Percentiles rank a stretch among this genome's conserved stretches.
Evolutionary conservation across 2,113 vertebrate species (phyloP).

Genomic region (Nothoprocta perdicaria): DNA sequence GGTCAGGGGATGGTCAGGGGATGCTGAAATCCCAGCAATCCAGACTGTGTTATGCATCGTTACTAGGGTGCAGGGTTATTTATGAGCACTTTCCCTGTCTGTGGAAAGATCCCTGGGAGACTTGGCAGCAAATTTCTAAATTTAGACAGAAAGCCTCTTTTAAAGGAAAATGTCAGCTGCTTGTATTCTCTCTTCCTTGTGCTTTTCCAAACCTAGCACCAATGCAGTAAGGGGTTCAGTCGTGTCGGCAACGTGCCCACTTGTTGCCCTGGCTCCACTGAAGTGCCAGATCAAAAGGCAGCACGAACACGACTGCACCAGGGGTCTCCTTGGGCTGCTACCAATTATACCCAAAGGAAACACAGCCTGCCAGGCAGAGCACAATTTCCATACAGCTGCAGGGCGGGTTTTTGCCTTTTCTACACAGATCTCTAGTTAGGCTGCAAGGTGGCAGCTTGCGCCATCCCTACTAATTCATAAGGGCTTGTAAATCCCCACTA

Average conservation of each 20-base stretch:
- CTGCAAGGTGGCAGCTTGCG: background rate
- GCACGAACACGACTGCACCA: background rate
- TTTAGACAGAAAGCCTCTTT: slow-evolving; percentile 56
- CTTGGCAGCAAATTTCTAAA: slow-evolving; percentile 49
- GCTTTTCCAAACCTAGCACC: background rate
- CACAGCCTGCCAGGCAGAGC: accelerated
- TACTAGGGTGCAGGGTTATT: slow-evolving; percentile 41
- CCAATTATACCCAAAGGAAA: accelerated
- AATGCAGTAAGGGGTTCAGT: background rate
- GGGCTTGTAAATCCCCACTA: background rate
- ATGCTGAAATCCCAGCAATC: slow-evolving; percentile 58
- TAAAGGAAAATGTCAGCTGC: slow-evolving; percentile 32
- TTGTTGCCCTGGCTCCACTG: background rate
- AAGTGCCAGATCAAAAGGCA: background rate
- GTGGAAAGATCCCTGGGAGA: slow-evolving; percentile 56
- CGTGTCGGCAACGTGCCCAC: background rate
- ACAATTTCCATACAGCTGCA: background rate
- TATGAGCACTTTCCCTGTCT: slow-evolving; percentile 33
- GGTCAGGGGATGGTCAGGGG: slow-evolving; percentile 44
- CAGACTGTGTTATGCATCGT: slow-evolving; percentile 2
- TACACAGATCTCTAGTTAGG: background rate
- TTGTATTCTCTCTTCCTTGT: slow-evolving; percentile 12
- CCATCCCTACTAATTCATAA: background rate
- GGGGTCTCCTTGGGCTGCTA: background rate
- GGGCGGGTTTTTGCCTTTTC: background rate